Percentiles rank a stretch among this genome's conserved stretches.
Evolutionary conservation across 2,888 invertebrate genomes (phyloP).

Genomic region (Ichneumon xanthorius): DNA sequence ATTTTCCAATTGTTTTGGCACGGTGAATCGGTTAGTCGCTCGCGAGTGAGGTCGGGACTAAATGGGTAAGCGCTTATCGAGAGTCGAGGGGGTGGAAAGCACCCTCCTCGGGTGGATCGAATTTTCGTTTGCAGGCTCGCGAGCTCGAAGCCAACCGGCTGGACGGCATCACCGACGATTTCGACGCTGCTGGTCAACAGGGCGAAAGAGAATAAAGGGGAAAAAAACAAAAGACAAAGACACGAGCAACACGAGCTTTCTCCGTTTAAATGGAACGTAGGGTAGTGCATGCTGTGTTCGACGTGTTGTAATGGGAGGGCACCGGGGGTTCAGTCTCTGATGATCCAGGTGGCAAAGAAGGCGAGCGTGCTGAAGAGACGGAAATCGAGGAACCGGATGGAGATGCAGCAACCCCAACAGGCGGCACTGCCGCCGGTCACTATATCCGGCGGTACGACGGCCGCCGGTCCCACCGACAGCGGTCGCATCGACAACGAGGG

Average conservation of each 20-base stretch:
- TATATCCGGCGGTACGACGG: slow-evolving; percentile 73
- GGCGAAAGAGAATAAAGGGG: slow-evolving; percentile 4
- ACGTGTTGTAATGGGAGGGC: slow-evolving; percentile 83
- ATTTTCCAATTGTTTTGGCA: slow-evolving; percentile 43
- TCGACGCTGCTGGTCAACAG: slow-evolving; percentile 63
- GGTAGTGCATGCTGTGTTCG: slow-evolving; percentile 83
- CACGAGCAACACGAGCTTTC: slow-evolving; percentile 19
- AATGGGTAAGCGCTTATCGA: slow-evolving; percentile 21
- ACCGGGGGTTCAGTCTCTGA: slow-evolving; percentile 88
- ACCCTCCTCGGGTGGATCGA: slow-evolving; percentile 46
- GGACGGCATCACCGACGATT: slow-evolving; percentile 49
- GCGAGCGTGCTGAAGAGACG: slow-evolving; percentile 90
- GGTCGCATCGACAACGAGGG: slow-evolving; percentile 87
- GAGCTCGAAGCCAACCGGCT: slow-evolving; percentile 35
- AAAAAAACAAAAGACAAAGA: slow-evolving; percentile 3
- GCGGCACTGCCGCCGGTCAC: slow-evolving; percentile 75
- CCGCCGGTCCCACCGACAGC: slow-evolving; percentile 73
- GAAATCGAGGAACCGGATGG: slow-evolving; percentile 89
- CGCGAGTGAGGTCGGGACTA: slow-evolving; percentile 6
- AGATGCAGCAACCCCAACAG: slow-evolving; percentile 81
- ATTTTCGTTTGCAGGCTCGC: slow-evolving; percentile 53
- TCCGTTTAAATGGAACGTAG: slow-evolving; percentile 66
- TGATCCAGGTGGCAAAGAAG: slow-evolving; percentile 91
- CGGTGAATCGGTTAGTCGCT: slow-evolving; percentile 24
- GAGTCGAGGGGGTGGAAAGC: slow-evolving; percentile 59